Base-by-base conservation (phyloP, 2,888 invertebrate species). In the Agrotis puta region DNA sequence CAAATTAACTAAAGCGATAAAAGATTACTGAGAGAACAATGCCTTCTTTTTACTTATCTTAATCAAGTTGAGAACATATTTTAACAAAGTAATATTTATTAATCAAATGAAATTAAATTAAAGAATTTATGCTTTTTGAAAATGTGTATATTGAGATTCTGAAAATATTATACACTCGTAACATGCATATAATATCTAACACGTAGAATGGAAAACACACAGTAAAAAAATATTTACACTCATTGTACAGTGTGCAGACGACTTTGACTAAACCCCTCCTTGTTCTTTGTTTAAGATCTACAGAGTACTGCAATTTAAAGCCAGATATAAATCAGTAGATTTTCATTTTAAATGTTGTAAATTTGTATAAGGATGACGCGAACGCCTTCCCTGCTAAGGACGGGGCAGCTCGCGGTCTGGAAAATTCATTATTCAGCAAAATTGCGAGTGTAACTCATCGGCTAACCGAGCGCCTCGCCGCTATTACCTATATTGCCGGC, bases 351-450 rank as follows among this genome's bases (percentile, higher is more conserved):
- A 83, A 85, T 84, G 74, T 77, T 82, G 77, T 87, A 82, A 85
- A 87, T 87, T 85, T 85, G 85, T 87, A 78, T 82, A 84, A 87
- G 72, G 81, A 83, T 77, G 83, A 82, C 74, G 81, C 70, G 59
- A 82, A 85, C 75, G 82, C 78, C 74, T 78, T 69, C 76, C 66
- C 58, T 81, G 80, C 81, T 86, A 81, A 87, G 81, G 82, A 84
- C 73, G 79, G 82, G 77, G 78, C 81, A 80, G 79, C 79, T 77
- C 79, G 85, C 76, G 87, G 85, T 81, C 79, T 85, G 79, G 83
- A 64, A 85, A 85, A 90, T 92, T 89, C 86, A 92, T 92, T 91
- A 92, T 92, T 92, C 90, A 91, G 78, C 81, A 75, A 84, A 89
- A 89, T 88, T 88, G 90, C 88, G 87, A 88, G 86, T 81, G 88